These are phyloP conservation scores for Galaxias olidus DNA, from an alignment of 2,797 vertebrate genomes.

Conservation along the genomic window DNA sequence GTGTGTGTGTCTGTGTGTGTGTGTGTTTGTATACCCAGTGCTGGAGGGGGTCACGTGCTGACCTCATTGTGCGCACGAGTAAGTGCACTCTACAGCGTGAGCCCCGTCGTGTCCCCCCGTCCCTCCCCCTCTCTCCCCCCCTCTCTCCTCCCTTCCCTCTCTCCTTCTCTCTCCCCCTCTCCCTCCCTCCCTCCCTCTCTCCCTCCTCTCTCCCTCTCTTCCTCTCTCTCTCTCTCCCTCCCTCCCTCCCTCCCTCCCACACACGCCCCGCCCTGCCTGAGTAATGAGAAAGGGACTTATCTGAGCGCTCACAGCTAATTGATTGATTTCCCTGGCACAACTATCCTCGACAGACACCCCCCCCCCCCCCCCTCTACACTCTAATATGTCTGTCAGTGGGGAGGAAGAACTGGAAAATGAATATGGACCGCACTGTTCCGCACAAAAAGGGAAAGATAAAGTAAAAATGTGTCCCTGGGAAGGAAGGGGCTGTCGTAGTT, in stretches of 20 bases:
- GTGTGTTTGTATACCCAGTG: slow-evolving; percentile 40
- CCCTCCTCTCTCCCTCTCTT: not conserved
- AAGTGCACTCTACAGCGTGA: slow-evolving; percentile 61
- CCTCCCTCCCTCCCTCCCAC: slow-evolving; percentile 11
- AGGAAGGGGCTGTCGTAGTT: slow-evolving; percentile 65
- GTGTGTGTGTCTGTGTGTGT: slow-evolving; percentile 12
- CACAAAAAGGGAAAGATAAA: slow-evolving; percentile 36
- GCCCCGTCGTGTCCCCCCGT: slow-evolving; percentile 40
- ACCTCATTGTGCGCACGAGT: slow-evolving; percentile 79
- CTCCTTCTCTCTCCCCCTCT: slow-evolving; percentile 16
- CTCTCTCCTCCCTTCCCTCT: slow-evolving; percentile 24
- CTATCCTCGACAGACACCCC: slow-evolving; percentile 47
- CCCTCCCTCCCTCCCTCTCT: slow-evolving; percentile 10
- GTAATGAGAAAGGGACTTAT: slow-evolving; percentile 53
- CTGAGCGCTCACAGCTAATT: slow-evolving; percentile 57
- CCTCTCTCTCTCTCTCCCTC: not conserved
- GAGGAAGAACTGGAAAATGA: slow-evolving; percentile 33
- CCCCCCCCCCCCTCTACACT: slow-evolving; percentile 37
- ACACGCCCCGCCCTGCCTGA: slow-evolving; percentile 26
- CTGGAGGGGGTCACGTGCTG: slow-evolving; percentile 75
- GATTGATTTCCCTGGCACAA: slow-evolving; percentile 64
- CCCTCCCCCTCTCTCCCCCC: slow-evolving; percentile 19
- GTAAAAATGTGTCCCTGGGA: slow-evolving; percentile 65
- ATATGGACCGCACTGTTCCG: slow-evolving; percentile 40
- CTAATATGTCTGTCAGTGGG: slow-evolving; percentile 36